Evolutionary conservation across 1,140 invertebrate genomes (phyloP).

Genomic region (Camponotus vicinus): DNA sequence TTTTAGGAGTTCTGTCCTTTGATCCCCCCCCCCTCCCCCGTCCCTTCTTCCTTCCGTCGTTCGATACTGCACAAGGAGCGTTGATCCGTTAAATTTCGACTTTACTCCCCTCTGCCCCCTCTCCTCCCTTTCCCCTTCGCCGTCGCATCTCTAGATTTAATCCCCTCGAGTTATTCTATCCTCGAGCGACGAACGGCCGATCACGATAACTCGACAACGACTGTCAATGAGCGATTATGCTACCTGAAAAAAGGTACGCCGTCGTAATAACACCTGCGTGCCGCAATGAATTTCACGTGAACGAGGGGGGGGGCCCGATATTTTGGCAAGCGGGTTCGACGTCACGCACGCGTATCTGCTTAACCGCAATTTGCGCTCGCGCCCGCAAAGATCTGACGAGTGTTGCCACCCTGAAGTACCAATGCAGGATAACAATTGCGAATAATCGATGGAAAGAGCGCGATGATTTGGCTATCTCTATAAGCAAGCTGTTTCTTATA

Average conservation of each 20-base stretch:
- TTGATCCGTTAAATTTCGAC: slow-evolving; percentile 37
- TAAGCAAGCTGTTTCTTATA: neutral
- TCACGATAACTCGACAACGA: slow-evolving; percentile 58
- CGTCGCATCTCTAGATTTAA: neutral
- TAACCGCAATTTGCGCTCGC: slow-evolving; percentile 51
- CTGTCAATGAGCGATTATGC: slow-evolving; percentile 44
- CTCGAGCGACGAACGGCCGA: neutral
- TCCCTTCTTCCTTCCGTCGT: neutral
- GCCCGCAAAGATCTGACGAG: slow-evolving; percentile 18
- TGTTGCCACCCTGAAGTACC: slow-evolving; percentile 25
- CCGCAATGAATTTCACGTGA: slow-evolving; percentile 44
- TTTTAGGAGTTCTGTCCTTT: too few species aligned
- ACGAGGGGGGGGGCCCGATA: neutral
- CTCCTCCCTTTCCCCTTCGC: neutral
- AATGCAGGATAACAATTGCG: neutral
- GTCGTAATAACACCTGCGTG: slow-evolving; percentile 55
- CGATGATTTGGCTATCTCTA: neutral
- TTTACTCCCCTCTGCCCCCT: neutral
- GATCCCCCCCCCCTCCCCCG: too few species aligned
- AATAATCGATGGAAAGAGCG: slow-evolving; percentile 12
- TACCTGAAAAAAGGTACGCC: slow-evolving; percentile 30
- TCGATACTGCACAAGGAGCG: neutral
- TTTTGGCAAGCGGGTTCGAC: slow-evolving; percentile 40
- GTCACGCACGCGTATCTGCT: slow-evolving; percentile 49
- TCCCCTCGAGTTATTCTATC: neutral